Evolutionary conservation across 2,113 vertebrate species (phyloP).

Genomic region (Myiagra hebetior): DNA sequence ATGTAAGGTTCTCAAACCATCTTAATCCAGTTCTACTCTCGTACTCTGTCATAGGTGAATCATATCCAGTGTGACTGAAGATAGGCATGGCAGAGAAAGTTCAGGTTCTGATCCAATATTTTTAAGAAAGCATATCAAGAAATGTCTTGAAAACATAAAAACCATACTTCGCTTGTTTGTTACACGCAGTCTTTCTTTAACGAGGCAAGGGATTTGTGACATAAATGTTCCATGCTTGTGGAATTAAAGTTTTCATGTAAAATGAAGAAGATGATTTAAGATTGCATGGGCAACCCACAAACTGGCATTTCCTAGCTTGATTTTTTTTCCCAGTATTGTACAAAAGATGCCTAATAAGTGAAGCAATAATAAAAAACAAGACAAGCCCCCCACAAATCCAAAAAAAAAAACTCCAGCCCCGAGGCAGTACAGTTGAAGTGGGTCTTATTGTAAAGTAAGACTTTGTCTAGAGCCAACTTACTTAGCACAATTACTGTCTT

Average conservation of each 20-base stretch:
- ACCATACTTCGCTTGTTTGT: background rate
- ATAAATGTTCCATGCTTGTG: background rate
- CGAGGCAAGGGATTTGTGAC: background rate
- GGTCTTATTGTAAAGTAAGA: background rate
- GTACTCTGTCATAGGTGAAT: background rate
- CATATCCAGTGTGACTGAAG: background rate
- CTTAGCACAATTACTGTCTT: background rate
- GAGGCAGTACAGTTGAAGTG: background rate
- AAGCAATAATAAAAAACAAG: background rate
- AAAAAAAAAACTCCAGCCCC: background rate
- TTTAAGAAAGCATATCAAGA: background rate
- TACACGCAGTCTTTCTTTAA: background rate
- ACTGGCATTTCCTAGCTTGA: background rate
- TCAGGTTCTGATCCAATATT: background rate
- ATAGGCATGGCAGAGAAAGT: background rate
- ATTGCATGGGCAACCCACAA: background rate
- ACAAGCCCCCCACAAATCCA: background rate
- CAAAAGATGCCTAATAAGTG: background rate
- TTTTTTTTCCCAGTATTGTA: conserved; percentile 41
- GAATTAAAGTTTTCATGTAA: background rate
- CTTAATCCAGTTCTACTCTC: background rate
- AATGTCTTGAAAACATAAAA: background rate
- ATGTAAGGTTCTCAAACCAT: background rate
- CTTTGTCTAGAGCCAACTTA: background rate
- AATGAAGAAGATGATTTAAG: background rate